Conservation (phyloP, 1,140 invertebrate genomes). For the Melipona quadrifasciata region DNA sequence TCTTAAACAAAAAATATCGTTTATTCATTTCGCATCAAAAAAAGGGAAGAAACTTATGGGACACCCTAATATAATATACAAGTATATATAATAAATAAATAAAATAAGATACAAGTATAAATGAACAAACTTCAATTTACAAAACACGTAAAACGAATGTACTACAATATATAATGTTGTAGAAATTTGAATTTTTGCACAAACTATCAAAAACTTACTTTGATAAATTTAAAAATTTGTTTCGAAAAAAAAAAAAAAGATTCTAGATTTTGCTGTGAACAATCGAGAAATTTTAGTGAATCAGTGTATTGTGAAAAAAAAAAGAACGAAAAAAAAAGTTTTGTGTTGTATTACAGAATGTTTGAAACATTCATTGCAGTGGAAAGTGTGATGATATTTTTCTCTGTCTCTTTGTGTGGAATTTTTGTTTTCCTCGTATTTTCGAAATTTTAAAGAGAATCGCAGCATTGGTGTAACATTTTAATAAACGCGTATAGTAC, state of each 20-base stretch:
- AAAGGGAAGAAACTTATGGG: too few relatives aligned
- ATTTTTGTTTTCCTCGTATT: background rate
- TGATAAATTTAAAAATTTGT: background rate
- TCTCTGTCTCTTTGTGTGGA: background rate
- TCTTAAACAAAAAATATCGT: too few relatives aligned
- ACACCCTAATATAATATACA: too few relatives aligned
- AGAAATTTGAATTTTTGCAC: background rate
- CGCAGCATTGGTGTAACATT: background rate
- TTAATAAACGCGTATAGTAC: background rate
- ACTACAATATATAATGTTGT: background rate
- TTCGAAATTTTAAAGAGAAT: background rate
- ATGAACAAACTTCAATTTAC: too few relatives aligned
- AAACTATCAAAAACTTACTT: background rate
- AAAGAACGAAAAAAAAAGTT: background rate
- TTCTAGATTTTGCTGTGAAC: background rate
- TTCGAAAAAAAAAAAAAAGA: background rate
- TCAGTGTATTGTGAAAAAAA: too few relatives aligned
- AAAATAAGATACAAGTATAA: too few relatives aligned
- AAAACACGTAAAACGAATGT: too few relatives aligned
- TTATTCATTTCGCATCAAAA: too few relatives aligned
- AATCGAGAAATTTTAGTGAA: too few relatives aligned
- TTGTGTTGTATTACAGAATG: background rate
- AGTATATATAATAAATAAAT: too few relatives aligned
- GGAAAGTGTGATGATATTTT: background rate
- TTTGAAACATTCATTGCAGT: background rate